Base-by-base conservation (phyloP, 2,113 vertebrate species). In the Tamias sibiricus region DNA sequence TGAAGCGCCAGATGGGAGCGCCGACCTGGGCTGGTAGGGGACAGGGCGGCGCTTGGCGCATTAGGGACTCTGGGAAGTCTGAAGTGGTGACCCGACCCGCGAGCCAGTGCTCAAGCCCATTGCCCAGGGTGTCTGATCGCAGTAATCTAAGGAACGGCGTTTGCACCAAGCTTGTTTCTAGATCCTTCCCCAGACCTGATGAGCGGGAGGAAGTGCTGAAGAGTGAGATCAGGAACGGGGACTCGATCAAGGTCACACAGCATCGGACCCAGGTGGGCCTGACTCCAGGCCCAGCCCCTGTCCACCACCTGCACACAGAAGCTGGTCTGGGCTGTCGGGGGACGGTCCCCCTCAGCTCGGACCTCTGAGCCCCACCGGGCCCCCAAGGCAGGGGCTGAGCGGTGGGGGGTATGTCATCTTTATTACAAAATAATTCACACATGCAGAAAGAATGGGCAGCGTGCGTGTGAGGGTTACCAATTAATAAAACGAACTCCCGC, bases 371-470 rank as follows among this genome's bases (percentile, higher is more conserved):
- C 20, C 32, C 37, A 49, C 42, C 24, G 7, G 0, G 59, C 66
- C 28, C 80, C 10, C 4, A 32, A 52, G 59, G 64, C 59, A 2
- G 68, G 37, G 42, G 90, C 37, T 4, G 28, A 52, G 74, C 26
- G 35, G 79, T 32, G 40, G 83, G 64, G 62, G 12, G 14, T n/a
- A n/a, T n/a, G n/a, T 42, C 26, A 47, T 62, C 84, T 95, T 91
- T 95, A 85, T 82, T 52, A 90, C 37, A 20, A 87, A 90, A 71
- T 75, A 84, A 93, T 76, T 93, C 75, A 35, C 44, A 52, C 74
- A 40, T 22, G 49, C 37, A 26, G 28, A 81, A 86, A 76, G 32
- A 91, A 82, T 52, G 37, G 30, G 37, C 42, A 12, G 26, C 22
- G 30, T 72, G 10, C 10, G 44, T 66, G 14, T 7, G 64, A 87